Base-by-base conservation (phyloP, 1,140 invertebrate species). In the Ectropis grisescens region DNA sequence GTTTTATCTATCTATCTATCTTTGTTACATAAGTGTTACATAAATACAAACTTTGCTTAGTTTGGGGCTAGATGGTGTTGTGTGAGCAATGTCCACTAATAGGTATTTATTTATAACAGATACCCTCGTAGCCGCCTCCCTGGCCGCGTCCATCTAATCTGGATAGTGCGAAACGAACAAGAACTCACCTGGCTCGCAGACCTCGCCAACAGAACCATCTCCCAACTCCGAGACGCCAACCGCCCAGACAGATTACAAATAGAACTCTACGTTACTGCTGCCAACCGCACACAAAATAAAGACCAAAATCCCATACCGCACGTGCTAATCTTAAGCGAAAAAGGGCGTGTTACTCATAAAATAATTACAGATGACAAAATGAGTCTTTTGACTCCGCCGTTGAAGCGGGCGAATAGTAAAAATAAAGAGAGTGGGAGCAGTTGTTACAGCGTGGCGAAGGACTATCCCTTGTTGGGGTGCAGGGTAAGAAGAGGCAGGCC, bases 221-320 rank as follows among this genome's bases (percentile, higher is more conserved):
- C 34, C 26, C 45, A 64, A 29, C 37, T 76, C 12, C 58, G 71
- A 46, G 46, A 69, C 27, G 54, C 67, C 3, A 81, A 79, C 41
- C 41, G 65, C 57, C 76, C 71, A 16, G 76, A 79, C 19, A 58
- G 71, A 36, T 48, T 81, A 8, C 72, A 81, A 33, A 28, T 81
- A 44, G 60, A 81, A 44, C 44, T 81, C 22, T 74, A 76, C 37
- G 67, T 81, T 1, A 81, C 75, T 3, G 68, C 56, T 36, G 44
- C 51, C 24, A 61, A 61, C 11, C 29, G 48, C 29, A 44, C 44
- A 12, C 28, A 22, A 52, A 27, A 22, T 33, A 57, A 51, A 30
- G n/a, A n/a, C n/a, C n/a, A n/a, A n/a, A n/a, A n/a, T n/a, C n/a
- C n/a, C n/a, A n/a, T n/a, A n/a, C 39, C 32, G 32, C 67, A 78